Evolutionary conservation across 1,140 invertebrate genomes (phyloP), one percentile per base, ranked within the genome.

Genomic region (Cheumatopsyche charites): DNA sequence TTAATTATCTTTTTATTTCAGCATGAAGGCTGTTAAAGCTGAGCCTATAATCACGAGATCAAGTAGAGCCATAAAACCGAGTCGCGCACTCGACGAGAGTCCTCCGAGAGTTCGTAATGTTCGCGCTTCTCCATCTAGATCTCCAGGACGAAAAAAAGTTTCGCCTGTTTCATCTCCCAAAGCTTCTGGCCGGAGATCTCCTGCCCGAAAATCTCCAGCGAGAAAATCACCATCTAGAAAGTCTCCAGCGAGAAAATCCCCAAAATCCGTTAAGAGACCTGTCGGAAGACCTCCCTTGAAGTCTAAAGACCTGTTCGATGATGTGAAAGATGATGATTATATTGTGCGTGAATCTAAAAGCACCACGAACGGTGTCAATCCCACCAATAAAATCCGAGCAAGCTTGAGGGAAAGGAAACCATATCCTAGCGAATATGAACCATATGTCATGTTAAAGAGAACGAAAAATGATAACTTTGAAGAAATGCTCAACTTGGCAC

Each of bases 241-340:
- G 45, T 75, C 74, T 58, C 74, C 74, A 1, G 19, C 67, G 12
- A 62, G 74, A 25, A 75, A 73, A 58, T 75, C 73, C 15, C 71
- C 73, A 7, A 65, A 67, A 58, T 29, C 21, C 13, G 15, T 67
- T 9, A 63, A 69, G 41, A 55, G 69, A 25, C 36, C 55, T 23
- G 13, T 43, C 17, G 21, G 12, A 17, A 17, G 58, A 21, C 41
- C 15, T 25, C 62, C 62, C 15, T 52, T 19, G 2, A 58, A 58
- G 25, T 5, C 47, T 1, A 47, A 47, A 67, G 45, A 41, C 17
- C 13, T 25, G 42, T 25, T 25, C 0, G 23, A 29, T n/a, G 9
- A 23, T n/a, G 0, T 23, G 23, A 29, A 47, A 23, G 17, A 21
- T 29, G 6, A 26, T 9, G 62, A 66, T 25, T 12, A 21, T 9